Evolutionary conservation across 2,113 vertebrate species (phyloP).

Genomic region (Nothocercus nigrocapillus): DNA sequence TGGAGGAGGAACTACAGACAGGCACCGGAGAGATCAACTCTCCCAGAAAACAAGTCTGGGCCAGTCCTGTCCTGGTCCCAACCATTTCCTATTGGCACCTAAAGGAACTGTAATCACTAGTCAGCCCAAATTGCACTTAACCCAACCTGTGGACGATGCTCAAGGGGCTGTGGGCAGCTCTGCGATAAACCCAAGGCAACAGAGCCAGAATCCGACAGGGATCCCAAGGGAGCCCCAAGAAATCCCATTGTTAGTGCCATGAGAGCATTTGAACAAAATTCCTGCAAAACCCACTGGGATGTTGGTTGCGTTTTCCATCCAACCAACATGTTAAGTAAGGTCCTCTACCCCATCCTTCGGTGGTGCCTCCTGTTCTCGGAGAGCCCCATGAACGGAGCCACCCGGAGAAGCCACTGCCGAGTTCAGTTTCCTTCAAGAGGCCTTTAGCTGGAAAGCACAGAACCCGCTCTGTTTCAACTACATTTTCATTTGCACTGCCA

Average conservation of each 20-base stretch:
- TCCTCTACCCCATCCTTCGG: background rate
- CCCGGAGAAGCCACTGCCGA: background rate
- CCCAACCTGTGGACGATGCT: background rate
- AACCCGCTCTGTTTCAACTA: slow-evolving; percentile 6
- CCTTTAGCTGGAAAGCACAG: background rate
- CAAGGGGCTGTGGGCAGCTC: background rate
- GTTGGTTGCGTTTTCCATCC: background rate
- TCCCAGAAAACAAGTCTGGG: slow-evolving; percentile 30
- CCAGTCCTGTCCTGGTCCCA: slow-evolving; percentile 11
- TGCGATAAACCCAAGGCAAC: rapidly evolving
- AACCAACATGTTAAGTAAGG: background rate
- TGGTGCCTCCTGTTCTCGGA: background rate
- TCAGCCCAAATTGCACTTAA: background rate
- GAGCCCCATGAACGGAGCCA: background rate
- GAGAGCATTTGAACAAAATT: background rate
- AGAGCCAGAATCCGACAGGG: background rate
- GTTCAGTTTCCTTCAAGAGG: background rate
- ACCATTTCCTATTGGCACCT: background rate
- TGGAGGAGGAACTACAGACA: background rate
- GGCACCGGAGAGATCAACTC: slow-evolving; percentile 1
- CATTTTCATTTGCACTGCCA: slow-evolving; percentile 54
- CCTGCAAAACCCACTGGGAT: rapidly evolving
- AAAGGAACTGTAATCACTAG: background rate
- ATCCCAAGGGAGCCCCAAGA: background rate
- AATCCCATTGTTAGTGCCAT: rapidly evolving